These are phyloP conservation scores for Ethmia dodecea DNA, from an alignment of 2,888 invertebrate species.

Conservation along the genomic window DNA sequence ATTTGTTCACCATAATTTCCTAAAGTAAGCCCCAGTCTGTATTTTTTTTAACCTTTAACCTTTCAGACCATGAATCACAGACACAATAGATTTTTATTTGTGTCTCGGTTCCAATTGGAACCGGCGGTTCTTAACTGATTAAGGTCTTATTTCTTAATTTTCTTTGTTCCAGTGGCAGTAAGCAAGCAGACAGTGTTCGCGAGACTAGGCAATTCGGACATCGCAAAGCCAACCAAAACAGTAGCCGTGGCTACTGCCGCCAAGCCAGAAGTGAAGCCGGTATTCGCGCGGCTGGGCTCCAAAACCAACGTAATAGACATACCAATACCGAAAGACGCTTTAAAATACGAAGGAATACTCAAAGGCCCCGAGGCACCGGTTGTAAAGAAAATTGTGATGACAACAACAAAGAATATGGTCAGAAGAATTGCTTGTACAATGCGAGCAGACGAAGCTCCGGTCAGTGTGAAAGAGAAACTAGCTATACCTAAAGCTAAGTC, in stretches of 20 bases:
- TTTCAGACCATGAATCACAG: too few species aligned
- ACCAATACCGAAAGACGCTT: conserved; percentile 53
- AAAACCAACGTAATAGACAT: conserved; percentile 44
- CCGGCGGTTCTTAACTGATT: too few species aligned
- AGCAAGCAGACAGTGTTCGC: conserved; percentile 57
- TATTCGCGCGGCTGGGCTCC: conserved; percentile 56
- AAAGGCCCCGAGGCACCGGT: conserved; percentile 32
- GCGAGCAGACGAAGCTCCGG: conserved; percentile 63
- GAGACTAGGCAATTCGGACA: conserved; percentile 53
- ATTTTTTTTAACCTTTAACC: too few species aligned
- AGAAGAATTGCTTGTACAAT: conserved; percentile 60
- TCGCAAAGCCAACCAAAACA: conserved; percentile 16
- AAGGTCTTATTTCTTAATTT: too few species aligned
- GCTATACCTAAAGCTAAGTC: conserved; percentile 52
- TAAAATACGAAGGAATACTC: conserved; percentile 68
- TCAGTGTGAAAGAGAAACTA: conserved; percentile 63
- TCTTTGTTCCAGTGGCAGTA: conserved; percentile 30
- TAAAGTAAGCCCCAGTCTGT: too few species aligned
- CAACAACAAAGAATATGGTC: conserved; percentile 42
- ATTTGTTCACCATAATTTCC: too few species aligned
- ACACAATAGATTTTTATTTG: too few species aligned
- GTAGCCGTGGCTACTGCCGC: background rate
- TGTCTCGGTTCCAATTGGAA: too few species aligned
- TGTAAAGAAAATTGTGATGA: conserved; percentile 25
- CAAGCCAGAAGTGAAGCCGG: conserved; percentile 36